Evolutionary conservation across 2,888 invertebrate genomes (phyloP).

Genomic region (Chesias legatella): DNA sequence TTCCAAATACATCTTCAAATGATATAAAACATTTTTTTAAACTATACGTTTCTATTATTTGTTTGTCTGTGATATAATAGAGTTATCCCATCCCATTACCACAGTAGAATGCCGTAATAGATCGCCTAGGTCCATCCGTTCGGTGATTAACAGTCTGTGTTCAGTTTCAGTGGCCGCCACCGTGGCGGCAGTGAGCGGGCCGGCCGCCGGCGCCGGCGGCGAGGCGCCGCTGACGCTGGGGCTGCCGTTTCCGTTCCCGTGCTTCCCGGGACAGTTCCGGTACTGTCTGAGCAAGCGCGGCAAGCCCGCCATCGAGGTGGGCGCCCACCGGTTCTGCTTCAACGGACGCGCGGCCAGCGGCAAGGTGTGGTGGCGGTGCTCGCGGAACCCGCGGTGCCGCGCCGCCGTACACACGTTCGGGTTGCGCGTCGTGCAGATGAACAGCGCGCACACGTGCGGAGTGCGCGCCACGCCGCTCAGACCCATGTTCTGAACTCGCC

Average conservation of each 20-base stretch:
- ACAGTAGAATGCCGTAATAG: too few species aligned
- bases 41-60: too few species aligned
- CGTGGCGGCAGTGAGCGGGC: slow-evolving; percentile 12
- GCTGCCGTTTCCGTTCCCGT: slow-evolving; percentile 71
- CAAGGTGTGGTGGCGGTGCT: slow-evolving; percentile 76
- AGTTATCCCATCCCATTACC: too few species aligned
- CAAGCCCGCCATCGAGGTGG: slow-evolving; percentile 73
- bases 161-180: slow-evolving; percentile 64
- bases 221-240: slow-evolving; percentile 66
- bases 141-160: slow-evolving; percentile 40
- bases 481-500: slow-evolving; percentile 63
- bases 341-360: slow-evolving; percentile 75
- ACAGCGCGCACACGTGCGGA: slow-evolving; percentile 74
- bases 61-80: too few species aligned
- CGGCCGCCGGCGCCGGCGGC: slow-evolving; percentile 32
- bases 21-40: too few species aligned
- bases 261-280: slow-evolving; percentile 73
- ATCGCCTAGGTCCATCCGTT: not conserved
- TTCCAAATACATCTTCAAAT: too few species aligned
- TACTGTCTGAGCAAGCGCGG: slow-evolving; percentile 75
- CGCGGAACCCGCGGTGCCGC: slow-evolving; percentile 71
- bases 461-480: slow-evolving; percentile 71
- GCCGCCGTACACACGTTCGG: slow-evolving; percentile 76
- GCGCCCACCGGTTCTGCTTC: slow-evolving; percentile 74
- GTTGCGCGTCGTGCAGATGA: slow-evolving; percentile 72